Conservation (phyloP, 2,113 vertebrate species). For the Hemicordylus capensis region DNA sequence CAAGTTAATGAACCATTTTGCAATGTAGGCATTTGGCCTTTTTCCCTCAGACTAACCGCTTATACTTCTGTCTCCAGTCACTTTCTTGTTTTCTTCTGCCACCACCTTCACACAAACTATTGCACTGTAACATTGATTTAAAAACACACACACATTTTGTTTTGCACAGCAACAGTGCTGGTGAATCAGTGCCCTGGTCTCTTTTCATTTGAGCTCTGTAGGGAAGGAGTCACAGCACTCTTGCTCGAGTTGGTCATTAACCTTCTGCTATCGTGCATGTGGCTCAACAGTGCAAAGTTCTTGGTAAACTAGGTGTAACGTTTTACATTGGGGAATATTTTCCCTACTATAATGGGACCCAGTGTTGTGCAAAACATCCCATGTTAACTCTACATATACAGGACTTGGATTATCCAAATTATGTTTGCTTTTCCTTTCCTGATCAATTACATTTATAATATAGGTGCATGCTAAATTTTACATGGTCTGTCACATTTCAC, state of each 20-base stretch:
- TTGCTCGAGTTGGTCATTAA: conserved; percentile 2
- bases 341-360: background rate
- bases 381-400: background rate
- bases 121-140: background rate
- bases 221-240: background rate
- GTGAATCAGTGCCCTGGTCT: background rate
- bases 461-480: background rate
- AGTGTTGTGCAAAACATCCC: background rate
- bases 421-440: conserved; percentile 16
- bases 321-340: conserved; percentile 28
- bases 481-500: background rate
- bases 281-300: conserved; percentile 43
- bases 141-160: background rate
- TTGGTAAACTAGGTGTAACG: background rate
- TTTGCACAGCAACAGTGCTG: background rate
- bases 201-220: background rate
- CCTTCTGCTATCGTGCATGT: background rate
- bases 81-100: background rate
- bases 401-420: background rate
- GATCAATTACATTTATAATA: background rate
- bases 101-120: background rate
- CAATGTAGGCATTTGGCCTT: background rate
- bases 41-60: background rate
- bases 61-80: background rate
- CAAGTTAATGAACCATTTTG: background rate